Conservation (phyloP, 1,140 invertebrate species). For the Zaprionus africanus region DNA sequence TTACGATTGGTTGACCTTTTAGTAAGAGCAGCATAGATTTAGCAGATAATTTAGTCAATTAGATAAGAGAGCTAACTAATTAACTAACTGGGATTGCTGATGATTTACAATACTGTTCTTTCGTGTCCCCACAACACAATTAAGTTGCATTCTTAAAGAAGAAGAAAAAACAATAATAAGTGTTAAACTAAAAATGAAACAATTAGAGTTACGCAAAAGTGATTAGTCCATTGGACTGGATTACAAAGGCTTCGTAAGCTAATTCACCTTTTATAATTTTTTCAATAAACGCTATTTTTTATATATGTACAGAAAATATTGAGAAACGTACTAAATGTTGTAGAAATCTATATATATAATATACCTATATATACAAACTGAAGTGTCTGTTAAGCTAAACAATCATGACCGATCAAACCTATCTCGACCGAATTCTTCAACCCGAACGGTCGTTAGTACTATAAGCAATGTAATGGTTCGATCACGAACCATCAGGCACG, state of each 20-base stretch:
- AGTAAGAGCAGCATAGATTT: constrained; percentile 10
- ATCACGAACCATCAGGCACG: too few species aligned
- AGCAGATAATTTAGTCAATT: constrained; percentile 10
- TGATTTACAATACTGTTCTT: not conserved
- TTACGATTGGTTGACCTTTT: constrained; percentile 71
- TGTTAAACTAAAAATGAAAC: not conserved
- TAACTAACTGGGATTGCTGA: not conserved
- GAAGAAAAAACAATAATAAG: not conserved
- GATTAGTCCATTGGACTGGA: constrained; percentile 2
- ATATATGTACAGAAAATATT: not conserved
- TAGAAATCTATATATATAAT: too few species aligned
- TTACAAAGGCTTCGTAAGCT: not conserved
- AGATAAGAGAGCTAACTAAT: not conserved
- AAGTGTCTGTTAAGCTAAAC: too few species aligned
- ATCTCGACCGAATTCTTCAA: too few species aligned
- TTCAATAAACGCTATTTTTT: constrained; percentile 2
- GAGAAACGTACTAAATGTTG: too few species aligned
- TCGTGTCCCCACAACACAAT: constrained; percentile 1
- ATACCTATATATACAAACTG: too few species aligned
- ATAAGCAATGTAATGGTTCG: too few species aligned
- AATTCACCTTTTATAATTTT: not conserved
- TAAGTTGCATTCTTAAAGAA: not conserved
- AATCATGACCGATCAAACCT: too few species aligned
- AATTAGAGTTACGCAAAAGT: not conserved
- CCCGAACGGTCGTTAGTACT: too few species aligned